Evolutionary conservation across 2,888 invertebrate species (phyloP).

Genomic region (Chydorus sphaericus): DNA sequence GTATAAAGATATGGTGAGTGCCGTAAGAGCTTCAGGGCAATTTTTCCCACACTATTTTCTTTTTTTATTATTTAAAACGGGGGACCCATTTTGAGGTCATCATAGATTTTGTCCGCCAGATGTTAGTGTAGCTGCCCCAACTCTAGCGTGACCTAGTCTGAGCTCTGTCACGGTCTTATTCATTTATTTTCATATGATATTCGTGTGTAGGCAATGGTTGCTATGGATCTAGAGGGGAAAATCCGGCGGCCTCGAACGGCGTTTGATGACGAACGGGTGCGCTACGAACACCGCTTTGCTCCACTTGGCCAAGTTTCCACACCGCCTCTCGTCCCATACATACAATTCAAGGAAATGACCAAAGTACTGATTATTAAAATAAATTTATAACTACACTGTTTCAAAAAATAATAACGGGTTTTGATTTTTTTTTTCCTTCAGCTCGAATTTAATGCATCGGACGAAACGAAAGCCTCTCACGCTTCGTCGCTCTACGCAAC

Average conservation of each 20-base stretch:
- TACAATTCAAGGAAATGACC: constrained; percentile 75
- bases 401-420: constrained; percentile 22
- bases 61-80: constrained; percentile 7
- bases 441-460: background rate
- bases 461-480: constrained; percentile 9
- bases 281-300: constrained; percentile 85
- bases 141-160: constrained; percentile 3
- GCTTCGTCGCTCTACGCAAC: constrained; percentile 44
- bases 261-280: constrained; percentile 84
- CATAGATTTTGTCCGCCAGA: background rate
- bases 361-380: constrained; percentile 30
- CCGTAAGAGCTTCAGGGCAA: constrained; percentile 6
- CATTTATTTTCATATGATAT: background rate
- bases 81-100: background rate
- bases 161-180: background rate
- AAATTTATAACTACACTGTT: constrained; percentile 29
- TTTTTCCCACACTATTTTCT: constrained; percentile 1
- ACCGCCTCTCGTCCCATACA: constrained; percentile 82
- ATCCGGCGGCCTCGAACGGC: constrained; percentile 65
- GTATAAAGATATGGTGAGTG: too few relatives aligned
- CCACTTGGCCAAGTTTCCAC: constrained; percentile 73
- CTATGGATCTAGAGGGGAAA: constrained; percentile 74
- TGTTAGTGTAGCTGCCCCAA: background rate
- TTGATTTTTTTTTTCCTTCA: constrained; percentile 23
- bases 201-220: constrained; percentile 59